phyloP scores from a whole-genome alignment of 2,797 vertebrate species.

The Sphaeramia orbicularis region DNA sequence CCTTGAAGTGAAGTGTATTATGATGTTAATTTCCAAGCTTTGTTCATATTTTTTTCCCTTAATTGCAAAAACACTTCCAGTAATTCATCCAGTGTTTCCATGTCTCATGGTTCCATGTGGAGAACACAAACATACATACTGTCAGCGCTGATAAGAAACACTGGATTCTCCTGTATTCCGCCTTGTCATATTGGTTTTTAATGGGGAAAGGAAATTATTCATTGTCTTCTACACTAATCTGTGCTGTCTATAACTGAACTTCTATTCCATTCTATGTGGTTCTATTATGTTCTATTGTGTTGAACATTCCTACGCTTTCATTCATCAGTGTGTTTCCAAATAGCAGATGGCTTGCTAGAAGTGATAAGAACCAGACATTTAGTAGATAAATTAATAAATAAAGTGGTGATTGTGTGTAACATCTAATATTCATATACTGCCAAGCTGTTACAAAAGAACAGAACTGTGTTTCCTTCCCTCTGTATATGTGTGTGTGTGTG shows the following conservation, averaged over 20 bases:
- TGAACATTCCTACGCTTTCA: slow-evolving; percentile 51
- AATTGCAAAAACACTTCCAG: slow-evolving; percentile 28
- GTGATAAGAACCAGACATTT: slow-evolving; percentile 70
- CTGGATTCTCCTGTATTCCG: slow-evolving; percentile 41
- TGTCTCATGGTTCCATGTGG: slow-evolving; percentile 32
- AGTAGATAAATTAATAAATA: slow-evolving; percentile 66
- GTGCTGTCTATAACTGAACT: slow-evolving; percentile 54
- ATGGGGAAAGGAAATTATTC: slow-evolving; percentile 62
- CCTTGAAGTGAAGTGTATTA: slow-evolving; percentile 48
- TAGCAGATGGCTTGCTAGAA: slow-evolving; percentile 64
- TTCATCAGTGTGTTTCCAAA: slow-evolving; percentile 54
- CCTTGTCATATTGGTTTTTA: slow-evolving; percentile 54
- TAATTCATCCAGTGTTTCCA: slow-evolving; percentile 27
- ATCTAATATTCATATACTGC: slow-evolving; percentile 61
- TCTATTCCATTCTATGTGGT: slow-evolving; percentile 53
- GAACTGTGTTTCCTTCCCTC: slow-evolving; percentile 25
- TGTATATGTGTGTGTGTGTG: neutral
- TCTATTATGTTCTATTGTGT: slow-evolving; percentile 69
- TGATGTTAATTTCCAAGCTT: slow-evolving; percentile 54
- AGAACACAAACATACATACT: slow-evolving; percentile 61
- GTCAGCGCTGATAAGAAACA: slow-evolving; percentile 71
- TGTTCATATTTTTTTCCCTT: slow-evolving; percentile 41
- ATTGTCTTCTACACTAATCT: slow-evolving; percentile 75
- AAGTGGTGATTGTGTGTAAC: slow-evolving; percentile 55
- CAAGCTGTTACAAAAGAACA: slow-evolving; percentile 37